Base-by-base conservation (phyloP, 2,888 invertebrate species). In the Melanophora roralis region DNA sequence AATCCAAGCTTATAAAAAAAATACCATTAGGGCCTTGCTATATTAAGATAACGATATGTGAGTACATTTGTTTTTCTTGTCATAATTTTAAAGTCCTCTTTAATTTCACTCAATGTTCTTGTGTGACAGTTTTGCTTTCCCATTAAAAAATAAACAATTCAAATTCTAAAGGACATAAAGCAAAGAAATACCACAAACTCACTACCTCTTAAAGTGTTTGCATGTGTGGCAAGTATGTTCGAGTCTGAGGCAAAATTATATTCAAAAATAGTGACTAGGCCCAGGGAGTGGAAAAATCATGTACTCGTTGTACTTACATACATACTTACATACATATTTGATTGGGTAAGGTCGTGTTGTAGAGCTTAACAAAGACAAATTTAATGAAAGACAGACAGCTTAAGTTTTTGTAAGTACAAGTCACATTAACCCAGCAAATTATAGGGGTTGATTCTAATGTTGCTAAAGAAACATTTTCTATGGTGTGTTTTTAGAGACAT, bases 141-240 rank as follows among this genome's bases (percentile, higher is more conserved):
- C 53, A 40, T 73, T 69, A 78, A 27, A 72, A 68, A 62, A 49
- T 76, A 62, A 80, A 72, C 72, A 80, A 80, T 76, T 72, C 67
- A 80, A 75, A 75, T 55, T 71, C 34, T 32, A 75, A 80, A 72
- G 62, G 75, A 67, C 43, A 67, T 51, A 71, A 65, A 71, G 47
- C 49, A 62, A 60, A 72, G 51, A 9, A 55, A 36, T 55, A 47
- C 47, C 38, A 53, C 32, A 53, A 60, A 75, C 60, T 47, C 55
- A 47, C n/a, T 49, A 53, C 34, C 51, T 45, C 19, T 59, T 19
- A 34, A 36, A 19, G 38, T 21, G 12, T n/a, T n/a, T 27, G 36
- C 36, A 5, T 21, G 45, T 45, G 27, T 40, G n/a, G 27, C 27
- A 27, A 5, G 16, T 57, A 7, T 19, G 43, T 53, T 14, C n/a